These are phyloP conservation scores for Gerris lacustris DNA, from an alignment of 2,888 invertebrate species.

Conservation along the genomic window DNA sequence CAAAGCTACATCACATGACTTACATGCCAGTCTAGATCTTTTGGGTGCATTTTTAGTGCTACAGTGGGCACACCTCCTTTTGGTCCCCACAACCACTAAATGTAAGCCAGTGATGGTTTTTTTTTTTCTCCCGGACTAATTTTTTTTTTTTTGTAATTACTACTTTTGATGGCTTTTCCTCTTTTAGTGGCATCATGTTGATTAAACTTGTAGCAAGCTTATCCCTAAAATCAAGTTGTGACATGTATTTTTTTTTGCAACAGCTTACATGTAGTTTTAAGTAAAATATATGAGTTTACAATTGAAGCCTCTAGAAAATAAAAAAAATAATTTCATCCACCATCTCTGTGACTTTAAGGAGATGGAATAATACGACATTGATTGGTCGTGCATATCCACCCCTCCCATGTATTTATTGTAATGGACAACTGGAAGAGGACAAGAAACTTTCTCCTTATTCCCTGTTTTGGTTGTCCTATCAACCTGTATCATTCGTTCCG, in stretches of 20 bases:
- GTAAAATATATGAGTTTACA: slow-evolving; percentile 28
- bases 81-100: background rate
- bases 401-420: slow-evolving; percentile 33
- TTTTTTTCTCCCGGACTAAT: background rate
- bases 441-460: slow-evolving; percentile 27
- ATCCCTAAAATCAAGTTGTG: background rate
- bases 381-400: slow-evolving; percentile 32
- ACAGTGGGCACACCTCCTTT: slow-evolving; percentile 13
- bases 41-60: background rate
- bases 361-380: slow-evolving; percentile 29
- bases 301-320: slow-evolving; percentile 31
- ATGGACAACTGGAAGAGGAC: slow-evolving; percentile 29
- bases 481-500: slow-evolving; percentile 24
- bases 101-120: background rate
- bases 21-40: background rate
- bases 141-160: background rate
- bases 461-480: slow-evolving; percentile 29
- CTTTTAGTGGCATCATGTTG: background rate
- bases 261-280: slow-evolving; percentile 11
- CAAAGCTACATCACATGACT: slow-evolving; percentile 2
- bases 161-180: background rate
- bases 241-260: slow-evolving; percentile 8
- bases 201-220: background rate
- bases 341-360: slow-evolving; percentile 33
- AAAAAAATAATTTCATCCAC: slow-evolving; percentile 33